Conservation (phyloP, 1,140 invertebrate species). For the Nilaparvata lugens region DNA sequence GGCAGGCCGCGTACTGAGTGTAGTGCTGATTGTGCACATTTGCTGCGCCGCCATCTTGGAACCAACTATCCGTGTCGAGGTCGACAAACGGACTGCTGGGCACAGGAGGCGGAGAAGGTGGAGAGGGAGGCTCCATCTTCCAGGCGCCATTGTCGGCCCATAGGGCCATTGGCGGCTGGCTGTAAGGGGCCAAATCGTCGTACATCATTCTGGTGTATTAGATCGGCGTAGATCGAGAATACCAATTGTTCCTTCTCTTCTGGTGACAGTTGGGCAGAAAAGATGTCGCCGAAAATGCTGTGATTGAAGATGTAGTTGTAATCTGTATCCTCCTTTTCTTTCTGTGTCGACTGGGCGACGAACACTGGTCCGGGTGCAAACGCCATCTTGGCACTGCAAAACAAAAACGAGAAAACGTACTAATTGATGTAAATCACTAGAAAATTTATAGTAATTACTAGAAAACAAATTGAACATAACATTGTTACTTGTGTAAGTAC, state of each 20-base stretch:
- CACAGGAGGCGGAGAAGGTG: background rate
- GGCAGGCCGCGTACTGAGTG: too few relatives aligned
- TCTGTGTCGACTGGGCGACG: background rate
- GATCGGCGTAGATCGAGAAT: too few relatives aligned
- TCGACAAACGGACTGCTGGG: background rate
- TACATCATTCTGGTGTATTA: too few relatives aligned
- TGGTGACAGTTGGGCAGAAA: background rate
- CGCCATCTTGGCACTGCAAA: slow-evolving; percentile 1
- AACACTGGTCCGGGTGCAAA: background rate
- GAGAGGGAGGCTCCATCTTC: background rate
- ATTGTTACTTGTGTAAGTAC: too few relatives aligned
- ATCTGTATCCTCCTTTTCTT: background rate
- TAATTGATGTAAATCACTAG: too few relatives aligned
- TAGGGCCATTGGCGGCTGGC: too few relatives aligned
- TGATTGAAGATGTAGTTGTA: background rate
- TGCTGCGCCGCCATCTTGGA: background rate
- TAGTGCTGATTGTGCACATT: background rate
- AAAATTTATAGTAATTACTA: too few relatives aligned
- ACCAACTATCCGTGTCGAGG: background rate
- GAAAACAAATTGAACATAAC: too few relatives aligned
- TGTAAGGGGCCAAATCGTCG: too few relatives aligned
- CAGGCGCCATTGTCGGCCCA: background rate
- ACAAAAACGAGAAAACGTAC: background rate
- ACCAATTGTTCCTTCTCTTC: background rate
- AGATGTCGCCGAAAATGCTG: background rate